These are phyloP conservation scores for Hypercompe scribonia DNA, from an alignment of 2,888 invertebrate species.

Conservation along the genomic window DNA sequence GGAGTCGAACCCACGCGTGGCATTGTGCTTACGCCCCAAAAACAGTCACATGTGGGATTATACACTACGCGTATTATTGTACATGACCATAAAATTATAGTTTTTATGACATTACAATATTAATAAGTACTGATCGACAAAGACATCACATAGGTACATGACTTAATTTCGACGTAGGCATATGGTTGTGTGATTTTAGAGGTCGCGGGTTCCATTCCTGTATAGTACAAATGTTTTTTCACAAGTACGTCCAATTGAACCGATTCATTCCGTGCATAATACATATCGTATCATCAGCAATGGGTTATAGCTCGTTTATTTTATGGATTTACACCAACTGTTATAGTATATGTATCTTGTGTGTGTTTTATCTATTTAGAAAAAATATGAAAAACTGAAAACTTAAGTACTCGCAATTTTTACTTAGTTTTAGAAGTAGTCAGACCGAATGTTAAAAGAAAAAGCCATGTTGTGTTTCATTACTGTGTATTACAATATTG, in stretches of 20 bases:
- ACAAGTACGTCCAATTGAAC: background rate
- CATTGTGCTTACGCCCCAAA: slow-evolving; percentile 65
- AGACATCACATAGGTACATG: background rate
- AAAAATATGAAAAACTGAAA: no score
- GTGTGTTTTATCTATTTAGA: no score
- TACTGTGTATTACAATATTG: no score
- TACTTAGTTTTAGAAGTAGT: no score
- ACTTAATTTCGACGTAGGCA: background rate
- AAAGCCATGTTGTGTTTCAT: no score
- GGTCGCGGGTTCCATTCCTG: background rate
- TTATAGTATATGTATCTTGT: no score
- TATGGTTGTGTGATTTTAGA: background rate
- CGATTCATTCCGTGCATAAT: background rate
- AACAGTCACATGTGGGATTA: slow-evolving; percentile 60
- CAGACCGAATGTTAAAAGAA: no score
- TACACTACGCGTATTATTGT: slow-evolving; percentile 25
- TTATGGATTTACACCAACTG: no score
- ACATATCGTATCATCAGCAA: no score
- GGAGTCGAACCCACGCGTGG: slow-evolving; percentile 64
- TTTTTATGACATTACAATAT: slow-evolving; percentile 20
- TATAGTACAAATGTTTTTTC: background rate
- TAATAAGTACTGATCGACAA: background rate
- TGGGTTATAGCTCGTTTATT: no score
- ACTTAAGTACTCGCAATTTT: no score
- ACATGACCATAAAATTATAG: slow-evolving; percentile 8